Base-by-base conservation (phyloP, 2,888 invertebrate genomes). In the Drosophila formosana region DNA sequence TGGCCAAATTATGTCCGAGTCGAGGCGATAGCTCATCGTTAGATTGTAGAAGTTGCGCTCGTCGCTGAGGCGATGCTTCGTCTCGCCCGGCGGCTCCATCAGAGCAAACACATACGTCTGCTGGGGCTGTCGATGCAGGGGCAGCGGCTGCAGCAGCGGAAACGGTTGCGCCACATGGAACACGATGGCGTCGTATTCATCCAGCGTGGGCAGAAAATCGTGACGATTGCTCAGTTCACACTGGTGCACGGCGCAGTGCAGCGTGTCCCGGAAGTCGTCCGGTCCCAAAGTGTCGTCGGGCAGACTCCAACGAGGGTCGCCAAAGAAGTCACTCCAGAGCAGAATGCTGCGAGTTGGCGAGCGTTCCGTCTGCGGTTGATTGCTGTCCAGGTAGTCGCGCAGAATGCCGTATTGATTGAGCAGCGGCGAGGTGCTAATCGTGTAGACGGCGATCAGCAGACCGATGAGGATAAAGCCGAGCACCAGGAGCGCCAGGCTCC, bases 1-100 rank as follows among this genome's bases (percentile, higher is more conserved):
- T 1, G 93, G 80, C 93, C 93, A 93, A 0, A 90, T 43, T 13
- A 94, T 83, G 75, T 94, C 94, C 62, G 94, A 94, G 74, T 93
- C 93, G 65, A 93, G 73, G 66, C 94, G 92, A 82, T 94, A 94
- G 0, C 93, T 94, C 93, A 94, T 94, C 1, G 94, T 94, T 68
- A 93, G 87, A 79, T 95, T 94, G 75, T 93, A 95, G 64, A 94
- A 94, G 34, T 91, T 75, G 6, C 89, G 78, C 46, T 92, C 91
- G 49, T 91, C 87, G 28, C 75, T 75, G 7, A 92, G 76, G 2
- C 81, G 63, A 62, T 92, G 92, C 57, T 92, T 91, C 0, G 92
- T 92, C 71, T 92, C 91, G 0, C 91, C 90, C 3, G 92, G 92
- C 2, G 92, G 87, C 80, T 94, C 94, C 82, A 93, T 89, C 39